These are phyloP conservation scores for Trichogramma dendrolimi DNA, from an alignment of 2,888 invertebrate genomes.

Conservation along the genomic window DNA sequence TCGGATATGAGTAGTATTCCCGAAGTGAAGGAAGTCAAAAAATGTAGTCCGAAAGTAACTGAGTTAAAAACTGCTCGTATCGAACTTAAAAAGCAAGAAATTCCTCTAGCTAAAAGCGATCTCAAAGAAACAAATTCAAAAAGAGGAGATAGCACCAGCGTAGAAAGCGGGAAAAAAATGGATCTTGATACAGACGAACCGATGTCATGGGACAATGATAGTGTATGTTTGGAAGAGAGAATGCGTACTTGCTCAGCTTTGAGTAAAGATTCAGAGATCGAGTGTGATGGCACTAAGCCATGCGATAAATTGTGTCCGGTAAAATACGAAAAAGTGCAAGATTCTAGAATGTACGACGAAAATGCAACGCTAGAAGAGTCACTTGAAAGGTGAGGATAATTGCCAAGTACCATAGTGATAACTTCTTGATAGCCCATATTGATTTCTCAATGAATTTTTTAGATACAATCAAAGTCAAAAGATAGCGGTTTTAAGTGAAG, in stretches of 20 bases:
- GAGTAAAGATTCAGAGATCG: conserved; percentile 44
- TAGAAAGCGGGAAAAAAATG: conserved; percentile 1
- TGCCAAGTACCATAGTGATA: too few relatives aligned
- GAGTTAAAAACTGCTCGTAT: conserved; percentile 14
- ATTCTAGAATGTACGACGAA: conserved; percentile 47
- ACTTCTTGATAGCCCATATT: too few relatives aligned
- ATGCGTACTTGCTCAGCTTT: conserved; percentile 34
- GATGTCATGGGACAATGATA: background rate
- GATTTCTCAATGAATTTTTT: background rate
- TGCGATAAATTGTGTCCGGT: conserved; percentile 44
- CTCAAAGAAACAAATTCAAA: background rate
- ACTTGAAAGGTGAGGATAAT: conserved; percentile 35
- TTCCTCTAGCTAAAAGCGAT: background rate
- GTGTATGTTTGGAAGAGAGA: conserved; percentile 12
- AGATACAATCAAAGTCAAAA: conserved; percentile 45
- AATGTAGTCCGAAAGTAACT: background rate
- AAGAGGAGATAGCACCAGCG: background rate
- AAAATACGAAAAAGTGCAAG: conserved; percentile 46
- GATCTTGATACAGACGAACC: conserved; percentile 6
- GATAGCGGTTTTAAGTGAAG: conserved; percentile 43
- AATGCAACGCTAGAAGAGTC: conserved; percentile 48
- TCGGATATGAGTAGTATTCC: too few relatives aligned
- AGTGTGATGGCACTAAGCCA: conserved; percentile 41
- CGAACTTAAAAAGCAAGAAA: conserved; percentile 14
- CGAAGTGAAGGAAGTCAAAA: conserved; percentile 20